These are phyloP conservation scores for Diadromus collaris DNA, from an alignment of 2,888 invertebrate species.

Conservation along the genomic window DNA sequence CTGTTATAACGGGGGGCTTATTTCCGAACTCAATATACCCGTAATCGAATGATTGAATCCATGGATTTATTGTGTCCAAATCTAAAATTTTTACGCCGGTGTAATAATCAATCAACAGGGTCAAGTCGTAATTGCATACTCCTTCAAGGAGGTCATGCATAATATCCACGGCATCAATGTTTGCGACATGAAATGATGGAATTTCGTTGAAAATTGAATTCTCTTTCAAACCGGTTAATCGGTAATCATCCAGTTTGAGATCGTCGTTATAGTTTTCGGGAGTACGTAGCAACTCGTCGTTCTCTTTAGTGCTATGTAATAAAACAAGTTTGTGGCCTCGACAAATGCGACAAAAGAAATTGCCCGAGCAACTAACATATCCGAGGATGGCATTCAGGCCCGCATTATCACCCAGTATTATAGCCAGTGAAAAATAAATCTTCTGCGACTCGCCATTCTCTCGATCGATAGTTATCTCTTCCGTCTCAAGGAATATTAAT, in stretches of 20 bases:
- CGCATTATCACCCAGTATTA: constrained; percentile 56
- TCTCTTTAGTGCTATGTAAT: constrained; percentile 35
- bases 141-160: constrained; percentile 62
- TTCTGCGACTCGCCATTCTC: constrained; percentile 22
- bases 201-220: constrained; percentile 55
- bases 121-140: constrained; percentile 49
- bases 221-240: constrained; percentile 53
- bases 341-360: constrained; percentile 53
- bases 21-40: constrained; percentile 39
- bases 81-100: constrained; percentile 28
- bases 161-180: constrained; percentile 56
- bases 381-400: constrained; percentile 55
- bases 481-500: constrained; percentile 45
- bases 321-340: constrained; percentile 37
- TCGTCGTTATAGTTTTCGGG: constrained; percentile 51
- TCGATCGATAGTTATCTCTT: constrained; percentile 47
- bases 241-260: constrained; percentile 30
- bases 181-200: constrained; percentile 40
- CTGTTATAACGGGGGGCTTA: constrained; percentile 46
- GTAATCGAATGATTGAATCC: constrained; percentile 44
- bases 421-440: constrained; percentile 51
- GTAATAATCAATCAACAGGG: constrained; percentile 35
- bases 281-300: constrained; percentile 37
- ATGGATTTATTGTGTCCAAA: constrained; percentile 28
- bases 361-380: constrained; percentile 53